phyloP scores from a whole-genome alignment of 1,140 invertebrate genomes.

The Drosophila lacertosa region DNA sequence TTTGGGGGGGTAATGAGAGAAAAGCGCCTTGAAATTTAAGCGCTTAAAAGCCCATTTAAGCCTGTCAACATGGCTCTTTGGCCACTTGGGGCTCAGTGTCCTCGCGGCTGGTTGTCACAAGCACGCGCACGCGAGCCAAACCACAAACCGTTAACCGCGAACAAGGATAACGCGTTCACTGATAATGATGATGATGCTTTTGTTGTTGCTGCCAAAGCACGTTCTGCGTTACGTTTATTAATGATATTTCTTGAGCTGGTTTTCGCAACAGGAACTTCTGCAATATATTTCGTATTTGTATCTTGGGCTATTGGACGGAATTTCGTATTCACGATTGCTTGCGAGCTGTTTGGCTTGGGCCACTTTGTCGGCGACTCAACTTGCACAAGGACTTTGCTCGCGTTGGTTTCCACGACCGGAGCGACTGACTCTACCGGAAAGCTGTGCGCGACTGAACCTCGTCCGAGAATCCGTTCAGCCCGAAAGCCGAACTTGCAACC shows the following conservation, averaged over 20 bases:
- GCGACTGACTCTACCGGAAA: slow-evolving; percentile 58
- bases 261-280: too few relatives aligned
- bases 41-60: slow-evolving; percentile 53
- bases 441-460: slow-evolving; percentile 58
- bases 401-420: slow-evolving; percentile 33
- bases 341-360: background rate
- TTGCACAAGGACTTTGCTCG: background rate
- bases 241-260: slow-evolving; percentile 38
- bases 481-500: background rate
- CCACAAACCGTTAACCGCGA: slow-evolving; percentile 20
- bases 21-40: slow-evolving; percentile 57
- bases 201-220: slow-evolving; percentile 40
- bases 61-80: slow-evolving; percentile 49
- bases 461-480: slow-evolving; percentile 1
- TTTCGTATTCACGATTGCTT: slow-evolving; percentile 13
- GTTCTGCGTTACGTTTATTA: slow-evolving; percentile 58
- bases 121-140: slow-evolving; percentile 21
- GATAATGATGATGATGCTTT: slow-evolving; percentile 7
- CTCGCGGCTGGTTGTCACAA: slow-evolving; percentile 28
- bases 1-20: slow-evolving; percentile 41
- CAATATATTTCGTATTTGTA: background rate
- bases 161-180: slow-evolving; percentile 21
- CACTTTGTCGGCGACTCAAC: background rate
- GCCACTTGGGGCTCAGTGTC: slow-evolving; percentile 13
- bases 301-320: slow-evolving; percentile 21